These are phyloP conservation scores for Phania funesta DNA, from an alignment of 2,888 invertebrate species.

Conservation along the genomic window DNA sequence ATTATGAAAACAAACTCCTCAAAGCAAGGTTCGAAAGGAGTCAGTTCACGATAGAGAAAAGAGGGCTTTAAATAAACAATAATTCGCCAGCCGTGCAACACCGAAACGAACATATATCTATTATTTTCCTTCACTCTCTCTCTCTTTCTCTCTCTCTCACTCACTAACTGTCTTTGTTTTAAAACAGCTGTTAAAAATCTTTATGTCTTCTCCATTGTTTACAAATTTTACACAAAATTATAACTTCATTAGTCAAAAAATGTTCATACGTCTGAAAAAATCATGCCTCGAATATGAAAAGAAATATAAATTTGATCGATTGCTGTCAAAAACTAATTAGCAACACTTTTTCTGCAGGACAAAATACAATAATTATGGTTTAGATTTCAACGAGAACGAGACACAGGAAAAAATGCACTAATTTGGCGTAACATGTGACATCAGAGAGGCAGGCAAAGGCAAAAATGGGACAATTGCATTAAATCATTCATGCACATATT, in stretches of 20 bases:
- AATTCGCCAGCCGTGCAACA: too few species aligned
- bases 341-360: conserved; percentile 43
- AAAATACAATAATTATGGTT: conserved; percentile 55
- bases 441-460: conserved; percentile 58
- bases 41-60: too few species aligned
- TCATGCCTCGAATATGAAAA: conserved; percentile 18
- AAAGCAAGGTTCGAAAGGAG: too few species aligned
- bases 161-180: background rate
- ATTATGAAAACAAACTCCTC: too few species aligned
- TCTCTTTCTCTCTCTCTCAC: too few species aligned
- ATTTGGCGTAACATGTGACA: conserved; percentile 75
- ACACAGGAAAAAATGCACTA: conserved; percentile 73
- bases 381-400: conserved; percentile 11
- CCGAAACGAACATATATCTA: too few species aligned
- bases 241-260: conserved; percentile 67
- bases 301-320: conserved; percentile 57
- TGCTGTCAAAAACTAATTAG: conserved; percentile 67
- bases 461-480: conserved; percentile 55
- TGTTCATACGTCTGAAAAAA: conserved; percentile 19
- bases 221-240: conserved; percentile 62
- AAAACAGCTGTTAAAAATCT: conserved; percentile 11
- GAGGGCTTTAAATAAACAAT: too few species aligned
- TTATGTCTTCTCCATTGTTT: conserved; percentile 11
- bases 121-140: too few species aligned
- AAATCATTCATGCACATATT: conserved; percentile 33